Base-by-base conservation (phyloP, 2,888 invertebrate genomes). In the Melanchra persicariae region DNA sequence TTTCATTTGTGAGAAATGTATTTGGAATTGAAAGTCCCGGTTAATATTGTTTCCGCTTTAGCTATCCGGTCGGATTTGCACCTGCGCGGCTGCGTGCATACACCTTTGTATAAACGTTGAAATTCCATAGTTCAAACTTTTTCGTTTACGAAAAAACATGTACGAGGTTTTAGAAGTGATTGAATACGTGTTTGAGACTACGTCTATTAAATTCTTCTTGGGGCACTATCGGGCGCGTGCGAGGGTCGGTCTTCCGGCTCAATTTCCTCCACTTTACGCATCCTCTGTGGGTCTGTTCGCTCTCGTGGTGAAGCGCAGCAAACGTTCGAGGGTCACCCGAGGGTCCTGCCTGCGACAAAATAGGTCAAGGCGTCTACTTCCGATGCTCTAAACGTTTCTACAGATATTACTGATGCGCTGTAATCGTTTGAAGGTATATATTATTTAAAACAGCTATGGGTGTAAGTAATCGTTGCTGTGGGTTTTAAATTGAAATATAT, bases 221-320 rank as follows among this genome's bases (percentile, higher is more conserved):
- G 64, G 58, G 52, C 57, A 61, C 65, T 76, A 71, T 74, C 67
- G 47, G 58, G 51, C 63, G 72, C 69, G 70, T 70, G 74, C 57
- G 68, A 81, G 83, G 79, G 83, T 82, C 70, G 60, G 30, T 70
- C 68, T 82, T 85, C 86, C 85, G 85, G 86, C 78, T 84, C 85
- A 85, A 85, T 85, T 85, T 85, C 85, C 85, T 85, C 74, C 77
- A 86, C 85, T 85, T 86, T 82, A 86, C 77, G 71, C 82, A 75
- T 86, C 85, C 77, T 80, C 74, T 71, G 77, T 64, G 58, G 60
- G 58, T 71, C 71, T 68, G 71, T 67, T 58, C 51, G 59, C 74
- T 76, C 77, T 85, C 74, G 62, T 70, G 79, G 77, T 60, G 68
- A 1, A 45, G 45, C 77, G 69, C 82, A 78, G 80, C 79, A 86